Evolutionary conservation across 2,888 invertebrate species (phyloP).

Genomic region (Orchesella flavescens): DNA sequence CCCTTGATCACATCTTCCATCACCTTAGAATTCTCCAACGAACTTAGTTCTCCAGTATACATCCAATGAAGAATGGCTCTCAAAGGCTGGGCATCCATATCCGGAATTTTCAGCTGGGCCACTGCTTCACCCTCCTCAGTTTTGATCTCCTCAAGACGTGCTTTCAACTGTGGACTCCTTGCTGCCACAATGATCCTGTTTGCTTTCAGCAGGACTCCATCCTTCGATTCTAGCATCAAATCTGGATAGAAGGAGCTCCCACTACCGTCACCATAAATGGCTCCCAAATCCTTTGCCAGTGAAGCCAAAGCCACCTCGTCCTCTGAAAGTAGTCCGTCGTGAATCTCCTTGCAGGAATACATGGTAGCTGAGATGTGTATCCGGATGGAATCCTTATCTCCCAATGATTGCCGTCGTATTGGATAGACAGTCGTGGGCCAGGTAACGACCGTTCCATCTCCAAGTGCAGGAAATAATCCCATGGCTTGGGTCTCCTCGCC

Average conservation of each 20-base stretch:
- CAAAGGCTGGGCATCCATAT: not conserved
- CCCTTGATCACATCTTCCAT: constrained; percentile 16
- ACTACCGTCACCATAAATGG: not conserved
- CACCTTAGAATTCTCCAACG: not conserved
- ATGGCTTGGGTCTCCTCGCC: too few species aligned
- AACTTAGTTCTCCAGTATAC: constrained; percentile 26
- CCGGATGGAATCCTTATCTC: not conserved
- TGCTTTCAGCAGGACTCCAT: not conserved
- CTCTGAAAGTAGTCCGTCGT: not conserved
- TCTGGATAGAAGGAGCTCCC: not conserved
- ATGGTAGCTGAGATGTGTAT: not conserved
- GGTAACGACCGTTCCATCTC: too few species aligned
- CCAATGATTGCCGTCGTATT: too few species aligned
- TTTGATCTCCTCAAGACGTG: not conserved
- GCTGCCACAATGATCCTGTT: constrained; percentile 18
- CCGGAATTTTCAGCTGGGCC: not conserved
- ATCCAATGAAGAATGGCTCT: constrained; percentile 32
- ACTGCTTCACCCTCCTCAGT: not conserved
- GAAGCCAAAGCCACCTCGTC: not conserved
- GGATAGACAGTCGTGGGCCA: too few species aligned
- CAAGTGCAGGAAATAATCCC: too few species aligned
- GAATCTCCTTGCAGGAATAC: too few species aligned
- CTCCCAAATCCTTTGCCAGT: not conserved
- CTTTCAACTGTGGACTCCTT: not conserved
- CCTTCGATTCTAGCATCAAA: constrained; percentile 5